A percentile compares a stretch with the other conserved stretches of the same genome.
These are phyloP conservation scores for Megaptera novaeangliae DNA, from an alignment of 2,113 vertebrate species.

Conservation along the genomic window DNA sequence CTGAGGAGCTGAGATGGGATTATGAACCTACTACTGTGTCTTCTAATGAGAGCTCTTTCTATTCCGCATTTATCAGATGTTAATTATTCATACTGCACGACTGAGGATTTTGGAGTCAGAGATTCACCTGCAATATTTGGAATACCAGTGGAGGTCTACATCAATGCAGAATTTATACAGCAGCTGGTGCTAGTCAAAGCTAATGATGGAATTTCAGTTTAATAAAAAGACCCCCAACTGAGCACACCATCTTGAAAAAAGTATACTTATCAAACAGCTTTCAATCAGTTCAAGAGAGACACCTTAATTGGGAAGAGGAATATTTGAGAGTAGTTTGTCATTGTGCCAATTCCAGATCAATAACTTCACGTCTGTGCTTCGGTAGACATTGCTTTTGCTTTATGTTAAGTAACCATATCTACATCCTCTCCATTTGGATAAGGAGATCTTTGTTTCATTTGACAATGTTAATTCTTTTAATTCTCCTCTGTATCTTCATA, in stretches of 20 bases:
- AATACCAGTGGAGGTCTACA: constrained; percentile 53
- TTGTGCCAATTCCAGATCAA: constrained; percentile 61
- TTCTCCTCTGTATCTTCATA: background rate
- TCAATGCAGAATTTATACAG: constrained; percentile 64
- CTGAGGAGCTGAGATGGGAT: background rate
- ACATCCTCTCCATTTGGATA: background rate
- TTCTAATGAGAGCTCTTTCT: constrained; percentile 53
- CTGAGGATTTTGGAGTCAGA: constrained; percentile 50
- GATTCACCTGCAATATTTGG: constrained; percentile 67
- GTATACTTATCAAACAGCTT: constrained; percentile 68
- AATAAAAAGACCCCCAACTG: constrained; percentile 71
- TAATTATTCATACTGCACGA: constrained; percentile 68
- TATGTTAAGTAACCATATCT: background rate
- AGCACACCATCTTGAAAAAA: constrained; percentile 69
- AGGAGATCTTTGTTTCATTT: constrained; percentile 15
- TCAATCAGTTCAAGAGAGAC: constrained; percentile 74
- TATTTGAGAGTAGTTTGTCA: constrained; percentile 56
- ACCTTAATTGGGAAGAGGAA: constrained; percentile 68
- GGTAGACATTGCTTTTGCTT: background rate
- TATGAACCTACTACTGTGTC: background rate
- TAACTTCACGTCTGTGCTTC: background rate
- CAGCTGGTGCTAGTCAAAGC: constrained; percentile 66
- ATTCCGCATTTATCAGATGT: constrained; percentile 51
- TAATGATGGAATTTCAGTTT: constrained; percentile 71
- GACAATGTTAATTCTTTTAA: background rate